Base-by-base conservation (phyloP, 2,797 vertebrate genomes). In the Helarctos malayanus region DNA sequence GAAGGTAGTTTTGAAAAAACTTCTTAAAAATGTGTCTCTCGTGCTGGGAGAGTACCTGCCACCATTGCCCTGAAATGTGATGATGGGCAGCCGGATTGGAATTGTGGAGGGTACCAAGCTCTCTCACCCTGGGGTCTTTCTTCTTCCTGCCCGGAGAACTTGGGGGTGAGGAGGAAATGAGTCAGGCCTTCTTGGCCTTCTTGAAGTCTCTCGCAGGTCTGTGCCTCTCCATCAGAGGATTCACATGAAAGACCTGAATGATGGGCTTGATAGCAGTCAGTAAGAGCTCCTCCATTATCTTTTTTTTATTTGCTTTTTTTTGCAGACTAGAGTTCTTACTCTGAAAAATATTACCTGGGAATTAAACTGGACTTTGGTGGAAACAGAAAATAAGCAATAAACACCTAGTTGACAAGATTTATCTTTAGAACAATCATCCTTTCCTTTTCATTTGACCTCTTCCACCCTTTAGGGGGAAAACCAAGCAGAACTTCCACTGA, bases 271-370 rank as follows among this genome's bases (percentile, higher is more conserved):
- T 49, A 82, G 18, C 11, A 63, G 29, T 85, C 61, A 47, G 61
- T 83, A 87, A 90, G 21, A 9, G 18, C 81, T 38, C 75, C 49
- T 95, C 49, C 19, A 18, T 81, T 93, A 45, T 61, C 38, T 84
- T 89, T 71, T 38, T 95, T 73, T 75, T 75, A 9, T 54, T 82
- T 86, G 32, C 15, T 89, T 96, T 18, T 41, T 71, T 90, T 92
- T 92, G 9, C 79, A 85, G 47, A 91, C 63, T 76, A 19, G 52
- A 84, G 57, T 63, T 85, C 89, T 81, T 85, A 89, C 86, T 85
- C 63, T 65, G 49, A 97, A 95, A 63, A 89, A 79, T 47, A 85
- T 91, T 95, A 49, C 18, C 61, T 82, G 57, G 89, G 95, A 96
- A 85, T 93, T 96, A 88, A 94, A 73, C 45, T 57, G 35, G 29